phyloP scores from a whole-genome alignment of 2,797 vertebrate species.

The Platyrinchus mystaceus region DNA sequence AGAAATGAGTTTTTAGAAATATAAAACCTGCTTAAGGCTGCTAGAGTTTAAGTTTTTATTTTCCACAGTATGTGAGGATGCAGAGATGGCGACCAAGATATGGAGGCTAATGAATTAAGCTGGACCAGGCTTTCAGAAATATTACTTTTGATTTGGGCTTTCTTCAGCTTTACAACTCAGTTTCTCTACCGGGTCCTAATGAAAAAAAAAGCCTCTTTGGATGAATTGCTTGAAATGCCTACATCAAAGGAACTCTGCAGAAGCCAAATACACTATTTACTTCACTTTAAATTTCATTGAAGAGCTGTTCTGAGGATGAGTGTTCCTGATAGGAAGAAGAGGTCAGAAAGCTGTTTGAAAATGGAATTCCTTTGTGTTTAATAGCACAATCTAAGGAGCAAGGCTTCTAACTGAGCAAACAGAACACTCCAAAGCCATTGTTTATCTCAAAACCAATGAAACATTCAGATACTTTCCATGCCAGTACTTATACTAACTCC shows the following conservation, averaged over 20 bases:
- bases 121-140: neutral
- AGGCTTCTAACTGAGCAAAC: neutral
- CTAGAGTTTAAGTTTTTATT: neutral
- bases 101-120: neutral
- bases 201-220: neutral
- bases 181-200: neutral
- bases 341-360: neutral
- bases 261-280: neutral
- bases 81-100: neutral
- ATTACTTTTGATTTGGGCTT: neutral
- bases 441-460: neutral
- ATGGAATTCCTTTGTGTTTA: neutral
- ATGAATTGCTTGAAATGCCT: neutral
- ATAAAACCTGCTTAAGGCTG: neutral
- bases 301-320: neutral
- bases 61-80: neutral
- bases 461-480: neutral
- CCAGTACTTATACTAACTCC: neutral
- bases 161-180: neutral
- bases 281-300: slow-evolving; percentile 4
- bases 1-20: neutral
- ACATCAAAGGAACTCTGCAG: neutral
- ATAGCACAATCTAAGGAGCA: neutral
- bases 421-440: neutral
- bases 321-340: neutral